Base-by-base conservation (phyloP, 2,797 vertebrate genomes). In the Morus bassanus region DNA sequence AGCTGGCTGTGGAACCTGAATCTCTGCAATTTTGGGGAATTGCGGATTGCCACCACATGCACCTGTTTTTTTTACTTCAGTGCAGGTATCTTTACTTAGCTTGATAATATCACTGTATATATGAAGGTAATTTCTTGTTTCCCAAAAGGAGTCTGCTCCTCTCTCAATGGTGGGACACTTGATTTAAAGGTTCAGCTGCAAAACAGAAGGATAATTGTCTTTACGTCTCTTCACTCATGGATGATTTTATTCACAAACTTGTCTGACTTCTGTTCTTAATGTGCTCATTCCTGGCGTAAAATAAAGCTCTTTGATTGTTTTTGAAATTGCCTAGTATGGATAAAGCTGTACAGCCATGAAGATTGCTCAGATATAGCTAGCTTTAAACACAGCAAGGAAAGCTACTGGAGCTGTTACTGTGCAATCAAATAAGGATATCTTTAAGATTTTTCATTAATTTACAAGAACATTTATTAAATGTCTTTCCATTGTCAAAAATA, bases 161-260 rank as follows among this genome's bases (percentile, higher is more conserved):
- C 82, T 35, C 43, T 61, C 25, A 23, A 0, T 45, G 3, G 45
- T 28, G 28, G 18, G 56, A 39, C 5, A 1, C 73, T 59, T 74
- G 19, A 78, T 85, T 92, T 92, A 77, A 85, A 64, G 63, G 50
- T 74, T 85, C 56, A 77, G 13, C 61, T 88, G 48, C 19, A 64
- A 94, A 94, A 48, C 64, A 92, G 91, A 76, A 60, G 25, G 68
- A 72, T 89, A 91, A 89, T 68, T 85, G n/a, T 89, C 53, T 83
- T 89, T 63, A 28, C 4, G 35, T 67, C 17, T 90, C 61, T 90
- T 91, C 37, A 35, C 48, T 91, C 72, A 35, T 61, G 68, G 72
- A 28, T 93, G 77, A 39, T 83, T 96, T 96, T 83, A 78, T 80
- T 83, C 37, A 25, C 74, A 87, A 91, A 79, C 23, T 16, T 80